phyloP scores from a whole-genome alignment of 2,113 vertebrate genomes.

The Stigmatopora nigra region DNA sequence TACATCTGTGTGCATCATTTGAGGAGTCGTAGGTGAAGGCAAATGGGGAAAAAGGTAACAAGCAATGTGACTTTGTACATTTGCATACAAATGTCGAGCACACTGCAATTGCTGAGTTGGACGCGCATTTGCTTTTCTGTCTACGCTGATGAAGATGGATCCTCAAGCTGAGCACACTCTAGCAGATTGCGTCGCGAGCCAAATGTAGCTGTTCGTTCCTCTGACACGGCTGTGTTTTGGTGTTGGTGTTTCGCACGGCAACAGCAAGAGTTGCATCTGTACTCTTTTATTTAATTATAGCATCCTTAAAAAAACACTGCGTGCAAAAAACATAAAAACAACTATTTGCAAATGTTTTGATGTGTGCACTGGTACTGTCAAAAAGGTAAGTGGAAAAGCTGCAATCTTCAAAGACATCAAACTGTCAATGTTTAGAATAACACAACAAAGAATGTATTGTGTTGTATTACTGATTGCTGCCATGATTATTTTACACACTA shows the following conservation, averaged over 20 bases:
- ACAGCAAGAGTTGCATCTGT: slow-evolving; percentile 33
- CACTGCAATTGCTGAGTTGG: neutral
- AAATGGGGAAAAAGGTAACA: slow-evolving; percentile 6
- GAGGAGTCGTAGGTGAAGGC: slow-evolving; percentile 11
- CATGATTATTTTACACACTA: neutral
- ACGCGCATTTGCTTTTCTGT: neutral
- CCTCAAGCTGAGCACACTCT: slow-evolving; percentile 11
- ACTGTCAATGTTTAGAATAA: slow-evolving; percentile 13
- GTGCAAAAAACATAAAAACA: slow-evolving; percentile 50
- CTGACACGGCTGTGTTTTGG: slow-evolving; percentile 23
- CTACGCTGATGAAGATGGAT: slow-evolving; percentile 33
- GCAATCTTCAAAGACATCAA: slow-evolving; percentile 8
- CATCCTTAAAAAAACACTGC: slow-evolving; percentile 37
- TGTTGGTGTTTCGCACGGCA: slow-evolving; percentile 40
- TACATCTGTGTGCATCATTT: slow-evolving; percentile 28
- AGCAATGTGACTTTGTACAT: slow-evolving; percentile 1
- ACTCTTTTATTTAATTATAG: slow-evolving; percentile 54
- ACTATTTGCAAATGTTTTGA: slow-evolving; percentile 43
- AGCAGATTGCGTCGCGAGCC: slow-evolving; percentile 19
- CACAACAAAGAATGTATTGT: neutral
- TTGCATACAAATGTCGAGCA: slow-evolving; percentile 4
- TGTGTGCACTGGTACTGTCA: neutral
- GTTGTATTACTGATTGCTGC: neutral
- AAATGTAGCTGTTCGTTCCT: slow-evolving; percentile 36
- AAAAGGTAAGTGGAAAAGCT: slow-evolving; percentile 3